These are phyloP conservation scores for Leptodactylus fallax DNA, from an alignment of 2,797 vertebrate genomes.

Conservation along the genomic window DNA sequence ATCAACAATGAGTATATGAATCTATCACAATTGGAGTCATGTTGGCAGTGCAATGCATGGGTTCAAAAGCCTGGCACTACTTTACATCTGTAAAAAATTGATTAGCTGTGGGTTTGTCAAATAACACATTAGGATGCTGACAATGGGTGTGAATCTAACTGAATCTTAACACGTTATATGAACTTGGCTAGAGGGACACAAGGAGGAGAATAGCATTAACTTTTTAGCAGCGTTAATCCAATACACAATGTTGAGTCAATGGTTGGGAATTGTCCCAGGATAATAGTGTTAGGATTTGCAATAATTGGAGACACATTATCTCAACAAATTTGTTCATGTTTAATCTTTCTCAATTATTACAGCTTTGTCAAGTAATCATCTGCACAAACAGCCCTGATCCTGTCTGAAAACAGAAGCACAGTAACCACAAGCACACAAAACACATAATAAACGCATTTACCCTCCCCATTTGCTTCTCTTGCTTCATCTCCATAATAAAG, in stretches of 20 bases:
- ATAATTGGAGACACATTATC: constrained; percentile 42
- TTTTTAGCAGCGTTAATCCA: constrained; percentile 22
- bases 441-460: no score
- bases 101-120: not conserved
- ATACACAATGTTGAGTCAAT: constrained; percentile 11
- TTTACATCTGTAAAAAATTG: not conserved
- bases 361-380: not conserved
- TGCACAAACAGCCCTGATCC: not conserved
- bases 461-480: no score
- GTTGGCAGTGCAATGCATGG: not conserved
- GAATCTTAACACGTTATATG: not conserved
- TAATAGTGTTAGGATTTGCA: constrained; percentile 36
- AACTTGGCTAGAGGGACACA: not conserved
- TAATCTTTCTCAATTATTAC: not conserved
- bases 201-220: not conserved
- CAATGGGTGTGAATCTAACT: not conserved
- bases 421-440: no score
- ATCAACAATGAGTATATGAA: no score
- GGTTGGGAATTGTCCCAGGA: not conserved
- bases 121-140: not conserved
- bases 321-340: constrained; percentile 15
- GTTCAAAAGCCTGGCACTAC: not conserved
- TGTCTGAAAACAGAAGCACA: not conserved
- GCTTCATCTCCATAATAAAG: no score
- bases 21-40: not conserved